phyloP scores from a whole-genome alignment of 92 coral and sea anemone genomes.

The Pocillopora meandrina region DNA sequence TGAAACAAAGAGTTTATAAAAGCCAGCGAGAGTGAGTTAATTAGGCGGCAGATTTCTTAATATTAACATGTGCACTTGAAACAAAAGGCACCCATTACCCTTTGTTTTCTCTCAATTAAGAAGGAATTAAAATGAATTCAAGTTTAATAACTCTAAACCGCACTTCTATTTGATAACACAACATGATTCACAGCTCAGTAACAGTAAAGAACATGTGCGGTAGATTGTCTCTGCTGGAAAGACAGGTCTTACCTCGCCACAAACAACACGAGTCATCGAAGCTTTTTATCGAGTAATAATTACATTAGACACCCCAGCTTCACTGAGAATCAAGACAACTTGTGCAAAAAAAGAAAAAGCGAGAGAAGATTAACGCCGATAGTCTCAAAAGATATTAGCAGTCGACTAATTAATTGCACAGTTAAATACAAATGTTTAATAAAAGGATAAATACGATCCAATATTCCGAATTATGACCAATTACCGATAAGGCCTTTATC shows the following conservation, averaged over 20 bases:
- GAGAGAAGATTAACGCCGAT: background rate
- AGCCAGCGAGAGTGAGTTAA: slow-evolving; percentile 39
- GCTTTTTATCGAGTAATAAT: slow-evolving; percentile 18
- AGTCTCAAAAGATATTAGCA: background rate
- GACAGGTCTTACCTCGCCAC: background rate
- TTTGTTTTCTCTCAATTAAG: slow-evolving; percentile 37
- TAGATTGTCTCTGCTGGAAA: background rate
- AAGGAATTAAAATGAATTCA: slow-evolving; percentile 26
- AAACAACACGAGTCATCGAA: slow-evolving; percentile 17
- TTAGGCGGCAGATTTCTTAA: slow-evolving; percentile 9
- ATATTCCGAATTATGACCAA: slow-evolving; percentile 20
- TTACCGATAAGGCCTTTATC: slow-evolving; percentile 7
- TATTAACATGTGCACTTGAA: slow-evolving; percentile 38
- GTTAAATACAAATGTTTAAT: background rate
- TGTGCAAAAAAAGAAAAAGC: background rate
- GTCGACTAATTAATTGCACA: slow-evolving; percentile 1
- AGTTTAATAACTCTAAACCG: slow-evolving; percentile 31
- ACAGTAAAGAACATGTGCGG: slow-evolving; percentile 15
- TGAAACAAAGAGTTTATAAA: slow-evolving; percentile 43
- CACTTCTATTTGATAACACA: slow-evolving; percentile 18
- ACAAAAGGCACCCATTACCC: slow-evolving; percentile 22
- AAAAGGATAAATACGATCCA: background rate
- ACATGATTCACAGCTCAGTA: slow-evolving; percentile 10
- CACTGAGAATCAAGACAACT: background rate
- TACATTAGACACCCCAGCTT: background rate